Conservation (phyloP, 1,140 invertebrate species). For the Megathymus violae region DNA sequence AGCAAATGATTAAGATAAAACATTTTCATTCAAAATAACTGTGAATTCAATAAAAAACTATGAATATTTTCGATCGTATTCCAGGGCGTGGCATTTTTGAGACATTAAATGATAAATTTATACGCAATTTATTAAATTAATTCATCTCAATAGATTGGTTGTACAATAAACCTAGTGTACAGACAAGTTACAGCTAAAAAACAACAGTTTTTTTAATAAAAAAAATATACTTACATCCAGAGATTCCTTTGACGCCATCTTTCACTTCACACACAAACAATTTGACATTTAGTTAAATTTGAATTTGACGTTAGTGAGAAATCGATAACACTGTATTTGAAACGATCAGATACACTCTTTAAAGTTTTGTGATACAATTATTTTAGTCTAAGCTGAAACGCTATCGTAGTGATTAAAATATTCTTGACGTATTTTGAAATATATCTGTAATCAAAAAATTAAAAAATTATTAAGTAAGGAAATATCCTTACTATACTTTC, state of each 20-base stretch:
- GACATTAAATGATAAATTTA: not conserved
- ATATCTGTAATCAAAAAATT: no score
- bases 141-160: not conserved
- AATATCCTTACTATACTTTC: no score
- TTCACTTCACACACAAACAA: conserved; percentile 79
- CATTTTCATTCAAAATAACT: conserved; percentile 23
- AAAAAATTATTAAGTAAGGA: no score
- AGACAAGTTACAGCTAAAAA: conserved; percentile 34
- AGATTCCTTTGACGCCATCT: conserved; percentile 81
- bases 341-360: conserved; percentile 56
- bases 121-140: not conserved
- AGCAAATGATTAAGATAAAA: not conserved
- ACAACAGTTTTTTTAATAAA: conserved; percentile 13
- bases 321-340: conserved; percentile 67
- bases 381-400: no score
- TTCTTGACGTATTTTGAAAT: no score
- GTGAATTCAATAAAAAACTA: conserved; percentile 20
- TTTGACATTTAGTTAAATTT: conserved; percentile 62
- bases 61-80: conserved; percentile 3
- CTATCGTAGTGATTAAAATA: no score
- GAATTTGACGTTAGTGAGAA: conserved; percentile 63
- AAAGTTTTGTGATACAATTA: no score
- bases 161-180: conserved; percentile 3
- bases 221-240: conserved; percentile 73
- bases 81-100: conserved; percentile 35